A percentile compares a stretch with the other conserved stretches of the same genome.
Evolutionary conservation across 2,797 vertebrate species (phyloP).

Genomic region (Acestrorhynchus altus): DNA sequence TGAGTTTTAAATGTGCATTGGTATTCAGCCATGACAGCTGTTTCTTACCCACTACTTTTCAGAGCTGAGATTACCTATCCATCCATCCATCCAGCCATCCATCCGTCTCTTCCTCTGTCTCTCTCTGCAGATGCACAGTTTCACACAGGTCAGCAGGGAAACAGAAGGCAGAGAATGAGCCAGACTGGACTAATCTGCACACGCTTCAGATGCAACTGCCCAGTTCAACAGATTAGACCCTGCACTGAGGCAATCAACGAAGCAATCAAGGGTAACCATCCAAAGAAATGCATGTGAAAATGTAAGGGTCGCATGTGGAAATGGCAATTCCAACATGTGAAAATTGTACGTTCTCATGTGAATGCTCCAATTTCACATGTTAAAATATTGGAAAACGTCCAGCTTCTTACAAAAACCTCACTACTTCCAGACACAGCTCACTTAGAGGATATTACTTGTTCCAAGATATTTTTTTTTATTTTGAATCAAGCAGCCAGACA

Average conservation of each 20-base stretch:
- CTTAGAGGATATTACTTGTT: slow-evolving; percentile 14
- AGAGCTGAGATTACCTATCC: slow-evolving; percentile 44
- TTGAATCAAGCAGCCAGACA: not conserved
- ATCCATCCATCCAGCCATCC: slow-evolving; percentile 25
- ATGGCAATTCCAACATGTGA: slow-evolving; percentile 22
- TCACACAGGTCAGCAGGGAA: slow-evolving; percentile 1
- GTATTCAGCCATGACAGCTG: slow-evolving; percentile 65
- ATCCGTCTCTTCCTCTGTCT: slow-evolving; percentile 3
- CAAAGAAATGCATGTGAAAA: slow-evolving; percentile 13
- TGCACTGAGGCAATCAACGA: not conserved
- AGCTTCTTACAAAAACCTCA: not conserved
- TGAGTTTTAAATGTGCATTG: slow-evolving; percentile 50
- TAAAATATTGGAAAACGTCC: slow-evolving; percentile 14
- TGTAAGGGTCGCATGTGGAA: slow-evolving; percentile 28
- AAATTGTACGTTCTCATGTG: not conserved
- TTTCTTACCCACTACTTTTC: slow-evolving; percentile 42
- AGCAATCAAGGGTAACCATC: not conserved
- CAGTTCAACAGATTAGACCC: slow-evolving; percentile 26
- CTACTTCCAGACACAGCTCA: not conserved
- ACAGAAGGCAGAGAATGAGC: not conserved
- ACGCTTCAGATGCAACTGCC: slow-evolving; percentile 1
- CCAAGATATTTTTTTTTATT: slow-evolving; percentile 2
- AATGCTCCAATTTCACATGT: slow-evolving; percentile 24
- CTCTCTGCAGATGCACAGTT: slow-evolving; percentile 11
- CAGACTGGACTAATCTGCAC: slow-evolving; percentile 1